Conservation (phyloP, 2,797 vertebrate species). For the Typhlichthys eigenmanni region DNA sequence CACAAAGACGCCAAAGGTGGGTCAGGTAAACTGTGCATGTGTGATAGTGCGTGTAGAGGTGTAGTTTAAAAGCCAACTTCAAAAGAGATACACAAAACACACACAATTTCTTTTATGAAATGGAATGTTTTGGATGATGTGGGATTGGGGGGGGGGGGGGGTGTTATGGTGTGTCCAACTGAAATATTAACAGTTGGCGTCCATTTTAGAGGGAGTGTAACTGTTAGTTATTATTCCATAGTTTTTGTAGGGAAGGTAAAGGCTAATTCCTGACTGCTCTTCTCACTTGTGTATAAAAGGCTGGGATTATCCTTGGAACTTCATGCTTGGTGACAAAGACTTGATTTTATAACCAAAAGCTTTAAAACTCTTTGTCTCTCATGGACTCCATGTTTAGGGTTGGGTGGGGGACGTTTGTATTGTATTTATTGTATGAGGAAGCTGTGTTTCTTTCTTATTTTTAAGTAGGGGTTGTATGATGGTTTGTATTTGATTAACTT, state of each 20-base stretch:
- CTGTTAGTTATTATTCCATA: slow-evolving; percentile 77
- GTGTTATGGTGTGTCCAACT: slow-evolving; percentile 22
- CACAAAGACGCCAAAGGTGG: slow-evolving; percentile 58
- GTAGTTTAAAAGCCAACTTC: slow-evolving; percentile 57
- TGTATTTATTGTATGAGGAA: slow-evolving; percentile 75
- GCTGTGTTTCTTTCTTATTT: slow-evolving; percentile 54
- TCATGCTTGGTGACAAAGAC: slow-evolving; percentile 62
- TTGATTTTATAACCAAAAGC: slow-evolving; percentile 88
- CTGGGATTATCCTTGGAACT: slow-evolving; percentile 55
- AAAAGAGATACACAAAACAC: slow-evolving; percentile 31
- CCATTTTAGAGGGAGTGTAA: slow-evolving; percentile 78
- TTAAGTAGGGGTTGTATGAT: slow-evolving; percentile 28
- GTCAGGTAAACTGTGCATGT: slow-evolving; percentile 22
- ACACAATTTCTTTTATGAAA: slow-evolving; percentile 5
- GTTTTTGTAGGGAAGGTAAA: slow-evolving; percentile 72
- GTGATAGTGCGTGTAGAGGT: slow-evolving; percentile 28
- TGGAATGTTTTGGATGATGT: slow-evolving; percentile 33
- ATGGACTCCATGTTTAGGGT: slow-evolving; percentile 62
- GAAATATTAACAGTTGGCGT: slow-evolving; percentile 40
- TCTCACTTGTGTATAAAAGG: slow-evolving; percentile 74
- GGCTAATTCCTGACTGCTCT: slow-evolving; percentile 73
- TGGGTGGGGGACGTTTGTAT: slow-evolving; percentile 41
- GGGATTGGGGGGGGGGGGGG: slow-evolving; percentile 10
- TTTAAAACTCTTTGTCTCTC: slow-evolving; percentile 77
- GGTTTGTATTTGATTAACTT: slow-evolving; percentile 70